Percentiles rank a stretch among this genome's conserved stretches.
Evolutionary conservation across 2,797 vertebrate genomes (phyloP).

Genomic region (Sebastes kiyomatsui): DNA sequence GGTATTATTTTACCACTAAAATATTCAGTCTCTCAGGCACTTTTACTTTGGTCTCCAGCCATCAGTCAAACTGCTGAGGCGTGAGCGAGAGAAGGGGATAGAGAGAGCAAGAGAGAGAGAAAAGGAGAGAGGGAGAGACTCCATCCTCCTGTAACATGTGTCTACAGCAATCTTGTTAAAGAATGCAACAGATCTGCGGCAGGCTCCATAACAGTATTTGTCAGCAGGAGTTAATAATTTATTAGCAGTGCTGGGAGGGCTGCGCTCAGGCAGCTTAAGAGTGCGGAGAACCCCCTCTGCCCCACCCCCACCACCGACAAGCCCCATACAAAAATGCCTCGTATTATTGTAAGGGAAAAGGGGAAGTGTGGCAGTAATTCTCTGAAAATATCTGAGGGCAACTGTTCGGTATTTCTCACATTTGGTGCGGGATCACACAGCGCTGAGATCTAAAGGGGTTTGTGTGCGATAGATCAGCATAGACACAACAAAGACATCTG

Average conservation of each 20-base stretch:
- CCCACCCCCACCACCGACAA: constrained; percentile 73
- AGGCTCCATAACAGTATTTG: constrained; percentile 87
- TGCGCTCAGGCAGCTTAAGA: constrained; percentile 79
- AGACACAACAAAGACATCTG: constrained; percentile 62
- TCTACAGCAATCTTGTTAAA: constrained; percentile 98
- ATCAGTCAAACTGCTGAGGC: constrained; percentile 99
- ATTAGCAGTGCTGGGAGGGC: constrained; percentile 83
- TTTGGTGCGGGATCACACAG: constrained; percentile 49
- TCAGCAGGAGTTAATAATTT: constrained; percentile 90
- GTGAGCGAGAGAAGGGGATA: constrained; percentile 78
- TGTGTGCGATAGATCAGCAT: constrained; percentile 31
- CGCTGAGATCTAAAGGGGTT: constrained; percentile 54
- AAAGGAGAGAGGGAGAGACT: constrained; percentile 85
- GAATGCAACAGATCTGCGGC: constrained; percentile 89
- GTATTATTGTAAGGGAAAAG: constrained; percentile 73
- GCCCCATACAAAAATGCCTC: constrained; percentile 74
- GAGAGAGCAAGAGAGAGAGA: constrained; percentile 26
- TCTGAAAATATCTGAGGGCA: constrained; percentile 73
- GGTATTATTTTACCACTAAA: constrained; percentile 98
- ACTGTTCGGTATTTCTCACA: constrained; percentile 53
- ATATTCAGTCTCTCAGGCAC: constrained; percentile 96
- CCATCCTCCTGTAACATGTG: constrained; percentile 95
- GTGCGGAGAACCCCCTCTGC: constrained; percentile 67
- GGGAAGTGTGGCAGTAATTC: constrained; percentile 70
- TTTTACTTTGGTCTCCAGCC: constrained; percentile 94